phyloP scores from a whole-genome alignment of 1,140 invertebrate species.

The Nylanderia fulva region DNA sequence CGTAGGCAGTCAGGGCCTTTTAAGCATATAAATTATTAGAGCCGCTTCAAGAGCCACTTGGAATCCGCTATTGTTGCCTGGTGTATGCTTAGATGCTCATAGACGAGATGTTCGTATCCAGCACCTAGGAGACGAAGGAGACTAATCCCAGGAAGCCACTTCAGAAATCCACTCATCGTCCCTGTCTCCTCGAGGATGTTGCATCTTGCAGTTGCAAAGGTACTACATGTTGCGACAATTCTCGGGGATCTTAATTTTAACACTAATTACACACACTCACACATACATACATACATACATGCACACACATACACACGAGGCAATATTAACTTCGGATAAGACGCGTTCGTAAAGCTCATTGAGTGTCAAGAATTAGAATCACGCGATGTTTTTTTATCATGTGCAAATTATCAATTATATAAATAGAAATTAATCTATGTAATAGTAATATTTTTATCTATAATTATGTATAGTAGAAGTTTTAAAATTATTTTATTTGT shows the following conservation, averaged over 20 bases:
- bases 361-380: background rate
- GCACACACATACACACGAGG: background rate
- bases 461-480: background rate
- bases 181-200: constrained; percentile 36
- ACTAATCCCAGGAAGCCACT: constrained; percentile 71
- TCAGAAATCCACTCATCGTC: constrained; percentile 50
- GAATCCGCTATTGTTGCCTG: constrained; percentile 79
- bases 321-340: constrained; percentile 36
- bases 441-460: background rate
- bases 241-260: constrained; percentile 12
- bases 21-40: constrained; percentile 84
- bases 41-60: constrained; percentile 80
- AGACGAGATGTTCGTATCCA: constrained; percentile 68
- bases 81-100: constrained; percentile 67
- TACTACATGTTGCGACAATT: constrained; percentile 2
- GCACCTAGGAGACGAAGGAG: constrained; percentile 67
- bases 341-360: background rate
- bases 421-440: background rate
- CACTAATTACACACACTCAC: constrained; percentile 34
- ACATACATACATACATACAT: no score
- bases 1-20: constrained; percentile 79
- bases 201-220: constrained; percentile 31
- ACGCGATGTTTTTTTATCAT: no score
- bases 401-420: background rate
- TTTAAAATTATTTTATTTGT: background rate